Evolutionary conservation across 2,797 vertebrate genomes (phyloP).

Genomic region (Myiothlypis coronata): DNA sequence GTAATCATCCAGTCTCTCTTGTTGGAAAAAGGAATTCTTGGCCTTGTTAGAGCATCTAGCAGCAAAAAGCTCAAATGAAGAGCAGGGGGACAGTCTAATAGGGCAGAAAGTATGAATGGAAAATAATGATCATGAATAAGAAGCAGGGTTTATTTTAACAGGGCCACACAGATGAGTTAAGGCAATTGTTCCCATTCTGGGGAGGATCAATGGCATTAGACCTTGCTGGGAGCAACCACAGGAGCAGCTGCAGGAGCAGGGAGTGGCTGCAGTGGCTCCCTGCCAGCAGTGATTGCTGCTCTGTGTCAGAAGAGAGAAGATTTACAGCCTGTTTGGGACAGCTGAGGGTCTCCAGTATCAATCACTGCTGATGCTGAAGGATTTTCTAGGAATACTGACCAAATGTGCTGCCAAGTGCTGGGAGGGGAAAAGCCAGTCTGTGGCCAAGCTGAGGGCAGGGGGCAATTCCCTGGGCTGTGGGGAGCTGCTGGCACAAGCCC

Average conservation of each 20-base stretch:
- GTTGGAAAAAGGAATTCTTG: neutral
- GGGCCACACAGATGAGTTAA: neutral
- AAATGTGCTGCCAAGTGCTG: neutral
- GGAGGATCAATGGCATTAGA: neutral
- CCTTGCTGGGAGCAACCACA: neutral
- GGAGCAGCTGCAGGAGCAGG: neutral
- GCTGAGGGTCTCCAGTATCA: neutral
- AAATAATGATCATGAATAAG: neutral
- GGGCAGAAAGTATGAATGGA: neutral
- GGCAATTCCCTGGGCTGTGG: neutral
- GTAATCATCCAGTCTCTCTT: neutral
- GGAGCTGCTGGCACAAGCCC: neutral
- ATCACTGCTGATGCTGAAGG: neutral
- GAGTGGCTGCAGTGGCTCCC: neutral
- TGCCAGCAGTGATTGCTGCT: neutral
- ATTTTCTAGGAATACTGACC: neutral
- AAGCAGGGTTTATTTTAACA: neutral
- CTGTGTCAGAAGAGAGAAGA: fast-evolving
- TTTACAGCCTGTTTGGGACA: neutral
- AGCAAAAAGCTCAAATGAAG: neutral
- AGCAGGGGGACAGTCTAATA: neutral
- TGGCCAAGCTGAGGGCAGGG: neutral
- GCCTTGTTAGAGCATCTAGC: neutral
- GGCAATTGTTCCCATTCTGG: neutral
- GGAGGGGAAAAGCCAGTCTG: neutral